These are phyloP conservation scores for Pseudopodoces humilis DNA, from an alignment of 2,113 vertebrate species.

Conservation along the genomic window DNA sequence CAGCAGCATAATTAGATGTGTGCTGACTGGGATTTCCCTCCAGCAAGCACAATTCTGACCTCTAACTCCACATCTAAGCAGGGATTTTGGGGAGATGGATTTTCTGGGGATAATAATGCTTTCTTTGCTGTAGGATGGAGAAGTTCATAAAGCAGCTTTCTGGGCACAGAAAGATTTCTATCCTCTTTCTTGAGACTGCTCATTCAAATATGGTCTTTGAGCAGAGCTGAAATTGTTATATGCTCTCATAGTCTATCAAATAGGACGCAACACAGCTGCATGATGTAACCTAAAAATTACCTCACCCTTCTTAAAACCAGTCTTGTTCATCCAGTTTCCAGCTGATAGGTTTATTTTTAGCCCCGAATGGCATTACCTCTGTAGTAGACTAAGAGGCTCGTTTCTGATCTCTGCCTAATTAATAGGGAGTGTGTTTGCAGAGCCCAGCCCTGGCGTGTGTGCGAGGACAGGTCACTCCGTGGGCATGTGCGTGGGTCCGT, in stretches of 20 bases:
- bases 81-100: not conserved
- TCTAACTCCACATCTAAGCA: not conserved
- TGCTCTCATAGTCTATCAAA: not conserved
- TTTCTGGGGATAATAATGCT: conserved; percentile 3
- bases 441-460: not conserved
- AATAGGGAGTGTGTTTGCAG: not conserved
- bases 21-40: conserved; percentile 33
- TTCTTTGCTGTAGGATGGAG: not conserved
- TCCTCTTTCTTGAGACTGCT: not conserved
- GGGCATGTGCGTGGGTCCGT: not conserved
- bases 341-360: conserved; percentile 5
- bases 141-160: not conserved
- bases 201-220: not conserved
- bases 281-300: conserved; percentile 10
- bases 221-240: not conserved
- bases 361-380: not conserved
- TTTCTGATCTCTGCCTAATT: conserved; percentile 20
- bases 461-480: not conserved
- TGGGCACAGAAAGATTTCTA: not conserved
- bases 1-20: conserved; percentile 15
- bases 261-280: not conserved
- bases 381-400: not conserved
- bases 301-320: conserved; percentile 30
- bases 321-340: not conserved
- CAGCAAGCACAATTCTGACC: not conserved